These are phyloP conservation scores for Drosophila sturtevanti DNA, from an alignment of 1,140 invertebrate species.

Conservation along the genomic window DNA sequence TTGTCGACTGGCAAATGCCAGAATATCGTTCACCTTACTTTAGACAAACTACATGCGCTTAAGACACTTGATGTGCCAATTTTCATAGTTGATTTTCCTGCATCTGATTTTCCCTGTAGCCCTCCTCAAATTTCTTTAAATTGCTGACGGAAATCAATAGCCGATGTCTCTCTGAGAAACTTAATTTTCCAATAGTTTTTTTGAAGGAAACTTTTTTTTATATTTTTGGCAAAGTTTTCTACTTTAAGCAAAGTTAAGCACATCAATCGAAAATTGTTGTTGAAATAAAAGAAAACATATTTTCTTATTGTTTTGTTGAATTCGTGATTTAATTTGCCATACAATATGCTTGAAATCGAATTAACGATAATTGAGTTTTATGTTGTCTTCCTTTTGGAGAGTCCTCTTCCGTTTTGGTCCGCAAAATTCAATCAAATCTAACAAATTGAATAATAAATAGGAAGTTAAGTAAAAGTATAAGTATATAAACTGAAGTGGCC, in stretches of 20 bases:
- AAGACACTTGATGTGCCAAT: slow-evolving; percentile 72
- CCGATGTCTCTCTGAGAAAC: slow-evolving; percentile 12
- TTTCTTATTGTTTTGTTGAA: slow-evolving; percentile 29
- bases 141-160: slow-evolving; percentile 31
- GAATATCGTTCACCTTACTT: background rate
- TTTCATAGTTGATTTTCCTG: slow-evolving; percentile 64
- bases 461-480: background rate
- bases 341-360: slow-evolving; percentile 44
- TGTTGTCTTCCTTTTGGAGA: slow-evolving; percentile 15
- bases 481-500: background rate
- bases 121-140: slow-evolving; percentile 22
- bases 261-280: background rate
- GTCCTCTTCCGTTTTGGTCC: background rate
- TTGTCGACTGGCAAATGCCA: slow-evolving; percentile 36
- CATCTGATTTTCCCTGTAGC: background rate
- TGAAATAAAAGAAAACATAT: slow-evolving; percentile 42
- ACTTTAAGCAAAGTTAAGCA: slow-evolving; percentile 39
- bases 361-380: slow-evolving; percentile 60
- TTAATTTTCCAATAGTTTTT: slow-evolving; percentile 36
- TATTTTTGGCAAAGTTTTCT: slow-evolving; percentile 42
- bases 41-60: slow-evolving; percentile 67
- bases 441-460: slow-evolving; percentile 24
- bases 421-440: slow-evolving; percentile 30
- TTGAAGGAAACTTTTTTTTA: slow-evolving; percentile 30
- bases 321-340: slow-evolving; percentile 52